A percentile compares a stretch with the other conserved stretches of the same genome.
These are phyloP conservation scores for Staurois parvus DNA, from an alignment of 2,797 vertebrate genomes.

Conservation along the genomic window DNA sequence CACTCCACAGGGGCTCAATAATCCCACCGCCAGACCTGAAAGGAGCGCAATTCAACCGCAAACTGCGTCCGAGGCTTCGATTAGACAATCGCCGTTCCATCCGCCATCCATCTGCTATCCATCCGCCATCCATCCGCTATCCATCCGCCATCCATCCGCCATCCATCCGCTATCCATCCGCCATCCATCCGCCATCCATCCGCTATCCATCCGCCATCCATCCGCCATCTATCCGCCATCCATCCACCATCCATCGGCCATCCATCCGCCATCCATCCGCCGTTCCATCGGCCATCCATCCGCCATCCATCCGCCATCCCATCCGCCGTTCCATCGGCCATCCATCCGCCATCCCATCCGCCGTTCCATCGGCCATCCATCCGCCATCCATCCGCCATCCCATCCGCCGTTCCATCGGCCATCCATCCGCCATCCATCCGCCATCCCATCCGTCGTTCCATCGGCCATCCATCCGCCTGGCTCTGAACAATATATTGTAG, in stretches of 20 bases:
- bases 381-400: no score
- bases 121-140: slow-evolving; percentile 38
- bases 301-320: no score
- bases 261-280: slow-evolving; percentile 22
- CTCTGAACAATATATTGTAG: slow-evolving; percentile 28
- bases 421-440: slow-evolving; percentile 34
- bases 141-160: slow-evolving; percentile 35
- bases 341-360: slow-evolving; percentile 22
- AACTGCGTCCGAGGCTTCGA: slow-evolving; percentile 14
- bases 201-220: slow-evolving; percentile 37
- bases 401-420: no score
- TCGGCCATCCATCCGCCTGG: slow-evolving; percentile 24
- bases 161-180: slow-evolving; percentile 40
- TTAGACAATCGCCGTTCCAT: slow-evolving; percentile 53
- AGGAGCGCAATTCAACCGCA: slow-evolving; percentile 49
- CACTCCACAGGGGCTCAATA: slow-evolving; percentile 38
- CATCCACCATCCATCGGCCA: slow-evolving; percentile 45
- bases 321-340: slow-evolving; percentile 45
- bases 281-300: slow-evolving; percentile 46
- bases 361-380: slow-evolving; percentile 46
- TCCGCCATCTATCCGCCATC: no score
- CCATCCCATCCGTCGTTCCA: slow-evolving; percentile 50
- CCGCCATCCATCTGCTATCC: slow-evolving; percentile 25
- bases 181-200: slow-evolving; percentile 40
- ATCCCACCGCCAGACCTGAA: slow-evolving; percentile 29